Percentiles rank a stretch among this genome's conserved stretches.
Conservation (phyloP, 2,113 vertebrate genomes). For the Eulemur rufifrons region DNA sequence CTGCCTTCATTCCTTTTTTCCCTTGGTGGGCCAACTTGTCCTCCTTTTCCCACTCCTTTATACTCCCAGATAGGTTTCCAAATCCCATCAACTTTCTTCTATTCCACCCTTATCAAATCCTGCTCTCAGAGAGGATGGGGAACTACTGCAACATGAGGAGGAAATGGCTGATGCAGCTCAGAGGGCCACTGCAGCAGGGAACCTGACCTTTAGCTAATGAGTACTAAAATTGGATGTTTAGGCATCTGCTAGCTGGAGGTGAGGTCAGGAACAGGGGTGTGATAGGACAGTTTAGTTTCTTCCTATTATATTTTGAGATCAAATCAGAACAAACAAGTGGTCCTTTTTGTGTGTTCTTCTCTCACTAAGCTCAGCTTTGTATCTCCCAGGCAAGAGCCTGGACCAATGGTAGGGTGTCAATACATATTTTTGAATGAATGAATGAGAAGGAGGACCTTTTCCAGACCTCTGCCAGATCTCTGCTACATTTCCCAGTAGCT, state of each 20-base stretch:
- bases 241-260: not conserved
- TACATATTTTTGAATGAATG: not conserved
- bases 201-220: not conserved
- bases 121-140: not conserved
- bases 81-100: not conserved
- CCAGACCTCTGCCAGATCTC: not conserved
- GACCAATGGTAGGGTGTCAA: not conserved
- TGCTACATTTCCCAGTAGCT: not conserved
- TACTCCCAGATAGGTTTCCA: not conserved
- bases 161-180: not conserved
- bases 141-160: not conserved
- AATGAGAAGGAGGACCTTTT: not conserved
- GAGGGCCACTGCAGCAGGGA: not conserved
- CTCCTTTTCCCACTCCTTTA: not conserved
- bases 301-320: slow-evolving; percentile 22
- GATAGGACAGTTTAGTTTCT: not conserved
- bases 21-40: not conserved
- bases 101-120: not conserved
- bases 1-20: not conserved
- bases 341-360: slow-evolving; percentile 30
- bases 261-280: not conserved
- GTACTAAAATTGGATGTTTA: not conserved
- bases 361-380: not conserved
- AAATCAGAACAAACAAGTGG: not conserved
- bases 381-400: not conserved